These are phyloP conservation scores for Motacilla tschutschensis DNA, from an alignment of 2,113 vertebrate species.

Conservation along the genomic window DNA sequence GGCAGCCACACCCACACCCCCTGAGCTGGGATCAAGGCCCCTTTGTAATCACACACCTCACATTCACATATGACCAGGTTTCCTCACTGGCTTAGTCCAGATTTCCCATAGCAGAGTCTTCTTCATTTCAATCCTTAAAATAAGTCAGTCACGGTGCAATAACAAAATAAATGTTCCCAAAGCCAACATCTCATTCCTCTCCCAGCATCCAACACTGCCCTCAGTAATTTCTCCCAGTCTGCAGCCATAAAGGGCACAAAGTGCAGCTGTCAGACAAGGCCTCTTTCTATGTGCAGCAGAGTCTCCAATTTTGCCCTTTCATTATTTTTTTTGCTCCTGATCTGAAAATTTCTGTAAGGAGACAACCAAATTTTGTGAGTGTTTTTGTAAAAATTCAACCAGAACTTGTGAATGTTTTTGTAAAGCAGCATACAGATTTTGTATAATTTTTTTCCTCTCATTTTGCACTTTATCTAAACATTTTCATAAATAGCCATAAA, in stretches of 20 bases:
- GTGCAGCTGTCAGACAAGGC: too few species aligned
- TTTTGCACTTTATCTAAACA: neutral
- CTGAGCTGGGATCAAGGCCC: neutral
- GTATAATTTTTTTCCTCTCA: neutral
- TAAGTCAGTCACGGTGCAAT: neutral
- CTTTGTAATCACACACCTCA: neutral
- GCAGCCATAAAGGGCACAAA: neutral
- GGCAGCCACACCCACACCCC: neutral
- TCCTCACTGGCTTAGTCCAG: neutral
- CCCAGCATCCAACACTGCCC: neutral
- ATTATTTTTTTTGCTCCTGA: neutral
- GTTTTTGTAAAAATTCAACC: neutral
- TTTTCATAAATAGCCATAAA: neutral
- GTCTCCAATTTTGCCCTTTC: accelerated
- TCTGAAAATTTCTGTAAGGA: neutral
- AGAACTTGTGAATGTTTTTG: neutral
- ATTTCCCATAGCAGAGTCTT: neutral
- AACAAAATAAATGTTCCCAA: neutral
- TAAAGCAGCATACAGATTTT: neutral
- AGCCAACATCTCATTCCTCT: accelerated
- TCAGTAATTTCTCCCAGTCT: neutral
- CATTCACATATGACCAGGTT: neutral
- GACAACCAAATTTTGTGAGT: neutral
- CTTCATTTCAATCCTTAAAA: accelerated
- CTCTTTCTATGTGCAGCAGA: neutral